phyloP scores from a whole-genome alignment of 2,113 vertebrate genomes.

The Siphamia tubifer region DNA sequence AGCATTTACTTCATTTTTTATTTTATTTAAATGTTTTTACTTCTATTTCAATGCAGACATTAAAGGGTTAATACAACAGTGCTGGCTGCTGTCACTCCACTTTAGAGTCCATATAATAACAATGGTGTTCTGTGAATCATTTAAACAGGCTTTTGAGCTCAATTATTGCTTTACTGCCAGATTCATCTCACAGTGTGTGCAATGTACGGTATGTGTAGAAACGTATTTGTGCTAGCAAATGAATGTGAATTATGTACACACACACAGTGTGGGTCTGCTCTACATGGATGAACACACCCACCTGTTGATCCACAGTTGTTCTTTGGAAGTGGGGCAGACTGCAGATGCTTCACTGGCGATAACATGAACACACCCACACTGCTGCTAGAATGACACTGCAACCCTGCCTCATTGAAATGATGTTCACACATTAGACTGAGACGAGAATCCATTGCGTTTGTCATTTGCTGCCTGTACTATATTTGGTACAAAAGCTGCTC shows the following conservation, averaged over 20 bases:
- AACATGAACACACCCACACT: background rate
- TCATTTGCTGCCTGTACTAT: too few species aligned
- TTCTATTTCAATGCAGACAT: too few species aligned
- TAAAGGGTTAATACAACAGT: constrained; percentile 17
- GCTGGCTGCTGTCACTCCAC: background rate
- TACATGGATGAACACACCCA: constrained; percentile 16
- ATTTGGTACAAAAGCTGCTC: too few species aligned
- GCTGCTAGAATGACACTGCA: constrained; percentile 3
- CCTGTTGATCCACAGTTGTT: constrained; percentile 43
- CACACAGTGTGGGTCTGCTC: background rate
- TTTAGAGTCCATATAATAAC: background rate
- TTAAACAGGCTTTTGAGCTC: background rate
- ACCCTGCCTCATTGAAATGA: too few species aligned
- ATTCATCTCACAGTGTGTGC: too few species aligned
- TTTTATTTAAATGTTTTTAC: too few species aligned
- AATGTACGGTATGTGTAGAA: too few species aligned
- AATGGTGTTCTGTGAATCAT: background rate
- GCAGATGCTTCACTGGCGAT: constrained; percentile 21
- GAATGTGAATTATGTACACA: background rate
- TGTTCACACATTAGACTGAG: too few species aligned
- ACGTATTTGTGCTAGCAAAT: too few species aligned
- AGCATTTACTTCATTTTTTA: too few species aligned
- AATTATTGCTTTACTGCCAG: background rate
- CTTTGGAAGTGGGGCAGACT: constrained; percentile 20
- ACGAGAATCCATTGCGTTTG: too few species aligned